A percentile compares a stretch with the other conserved stretches of the same genome.
Evolutionary conservation across 2,113 vertebrate species (phyloP).

Genomic region (Empidonax alnorum): DNA sequence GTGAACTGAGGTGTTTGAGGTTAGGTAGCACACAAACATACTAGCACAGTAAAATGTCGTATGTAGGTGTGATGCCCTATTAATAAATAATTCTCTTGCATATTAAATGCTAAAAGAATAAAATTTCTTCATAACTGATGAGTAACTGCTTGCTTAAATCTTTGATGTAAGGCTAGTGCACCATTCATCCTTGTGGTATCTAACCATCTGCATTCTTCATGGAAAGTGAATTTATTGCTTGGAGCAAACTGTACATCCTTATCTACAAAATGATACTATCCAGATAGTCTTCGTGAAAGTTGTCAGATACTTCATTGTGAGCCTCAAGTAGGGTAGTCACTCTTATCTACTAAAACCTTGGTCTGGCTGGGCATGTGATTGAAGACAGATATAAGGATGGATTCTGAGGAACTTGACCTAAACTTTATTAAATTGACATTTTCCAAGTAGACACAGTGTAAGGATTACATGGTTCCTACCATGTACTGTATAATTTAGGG

Average conservation of each 20-base stretch:
- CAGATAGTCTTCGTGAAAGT: background rate
- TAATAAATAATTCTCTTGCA: background rate
- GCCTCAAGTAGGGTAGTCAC: background rate
- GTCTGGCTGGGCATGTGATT: slow-evolving; percentile 14
- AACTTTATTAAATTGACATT: background rate
- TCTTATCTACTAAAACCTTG: background rate
- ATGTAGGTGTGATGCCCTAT: background rate
- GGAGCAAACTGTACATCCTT: background rate
- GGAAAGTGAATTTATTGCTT: slow-evolving; percentile 47
- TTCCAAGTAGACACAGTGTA: background rate
- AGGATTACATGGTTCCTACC: background rate
- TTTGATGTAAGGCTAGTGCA: background rate
- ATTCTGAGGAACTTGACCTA: background rate
- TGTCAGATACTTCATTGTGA: slow-evolving; percentile 1
- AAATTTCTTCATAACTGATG: background rate
- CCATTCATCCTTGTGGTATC: background rate
- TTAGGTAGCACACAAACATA: background rate
- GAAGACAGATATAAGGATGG: background rate
- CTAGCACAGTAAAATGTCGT: background rate
- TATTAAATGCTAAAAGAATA: background rate
- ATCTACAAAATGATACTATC: slow-evolving; percentile 11
- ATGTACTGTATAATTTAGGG: background rate
- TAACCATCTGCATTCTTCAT: slow-evolving; percentile 28
- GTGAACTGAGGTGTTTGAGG: background rate
- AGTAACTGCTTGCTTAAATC: background rate